Evolutionary conservation across 2,888 invertebrate genomes (phyloP), one percentile per base, ranked within the genome.

Genomic region (Corbicula japonica): DNA sequence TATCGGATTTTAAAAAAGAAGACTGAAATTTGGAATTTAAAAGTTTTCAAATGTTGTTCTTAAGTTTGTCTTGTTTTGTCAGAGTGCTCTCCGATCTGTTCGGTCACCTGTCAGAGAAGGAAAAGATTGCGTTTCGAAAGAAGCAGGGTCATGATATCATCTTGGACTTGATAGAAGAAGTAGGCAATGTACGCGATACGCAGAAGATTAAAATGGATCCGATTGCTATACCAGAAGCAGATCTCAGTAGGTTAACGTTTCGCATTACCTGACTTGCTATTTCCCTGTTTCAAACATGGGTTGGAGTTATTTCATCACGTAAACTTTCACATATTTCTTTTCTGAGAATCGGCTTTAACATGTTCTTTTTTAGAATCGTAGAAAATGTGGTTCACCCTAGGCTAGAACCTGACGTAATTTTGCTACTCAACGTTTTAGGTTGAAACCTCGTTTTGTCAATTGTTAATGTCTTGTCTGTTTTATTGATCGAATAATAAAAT

Each of bases 161-260:
- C 10, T 68, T 80, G 4, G 80, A 83, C 28, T 60, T 84, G n/a
- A 44, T 83, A 38, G 75, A 80, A 52, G 30, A 41, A n/a, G n/a
- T n/a, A n/a, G 32, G 18, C 32, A 58, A 58, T 21, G 54, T 70
- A 26, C 32, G 58, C 4, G 79, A 80, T n/a, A 65, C 70, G 5
- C 66, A 70, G 26, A 66, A 66, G 34, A 66, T 76, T 10, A 65
- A 66, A 34, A 87, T 89, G 80, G 88, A 89, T 26, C 84, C 86
- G n/a, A 77, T 88, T 34, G 76, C 86, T 52, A 83, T 91, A 18
- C 92, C 90, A 5, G 76, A 89, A 12, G 70, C 72, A 34, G 88
- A 90, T 60, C 79, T 91, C 46, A 86, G 91, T 91, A 71, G 72
- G 81, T 52, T 26, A 26, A 15, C 15, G 34, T 26, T 15, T 12